Evolutionary conservation across 2,113 vertebrate genomes (phyloP), one percentile per base, ranked within the genome.

Genomic region (Periophthalmus modestus): DNA sequence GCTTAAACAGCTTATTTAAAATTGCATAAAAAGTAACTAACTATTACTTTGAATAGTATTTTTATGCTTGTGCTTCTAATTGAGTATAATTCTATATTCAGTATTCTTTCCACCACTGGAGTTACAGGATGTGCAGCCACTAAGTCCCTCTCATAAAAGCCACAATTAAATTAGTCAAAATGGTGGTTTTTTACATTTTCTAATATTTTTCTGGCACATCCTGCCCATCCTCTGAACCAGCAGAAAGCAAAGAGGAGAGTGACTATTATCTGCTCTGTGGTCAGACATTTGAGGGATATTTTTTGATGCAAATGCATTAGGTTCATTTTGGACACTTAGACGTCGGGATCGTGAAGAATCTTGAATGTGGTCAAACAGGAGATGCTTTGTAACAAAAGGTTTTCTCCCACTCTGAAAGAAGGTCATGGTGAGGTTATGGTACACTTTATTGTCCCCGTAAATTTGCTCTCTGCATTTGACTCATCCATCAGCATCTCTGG

Each of bases 251-350:
- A 16, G 15, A 34, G 28, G 7, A 62, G 28, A 34, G 14, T 62
- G 1, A 16, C 23, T 28, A 16, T 34, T 62, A 54, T 79, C 72
- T 71, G 34, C 75, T 72, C 80, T 57, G n/a, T 73, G 84, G 75
- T 83, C 69, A 66, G 73, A 43, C 39, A 43, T 43, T 43, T 43
- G 39, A 43, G 11, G 7, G 39, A 43, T 43, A 43, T 43, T 43
- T 43, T 43, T 43, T 43, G 39, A 43, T 43, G 39, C 39, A 43
- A 10, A 43, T 43, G 39, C 39, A 52, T 52, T 52, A 52, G 48
- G 39, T 10, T 43, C 39, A 52, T 52, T 18, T 52, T 52, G 48
- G 48, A 7, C 15, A 52, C 4, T 52, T 52, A 19, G 48, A 52
- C 18, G 4, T 52, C 5, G 15, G 16, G 48, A 19, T 52, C 16